Evolutionary conservation across 2,113 vertebrate species (phyloP).

Genomic region (Zosterops borbonicus): DNA sequence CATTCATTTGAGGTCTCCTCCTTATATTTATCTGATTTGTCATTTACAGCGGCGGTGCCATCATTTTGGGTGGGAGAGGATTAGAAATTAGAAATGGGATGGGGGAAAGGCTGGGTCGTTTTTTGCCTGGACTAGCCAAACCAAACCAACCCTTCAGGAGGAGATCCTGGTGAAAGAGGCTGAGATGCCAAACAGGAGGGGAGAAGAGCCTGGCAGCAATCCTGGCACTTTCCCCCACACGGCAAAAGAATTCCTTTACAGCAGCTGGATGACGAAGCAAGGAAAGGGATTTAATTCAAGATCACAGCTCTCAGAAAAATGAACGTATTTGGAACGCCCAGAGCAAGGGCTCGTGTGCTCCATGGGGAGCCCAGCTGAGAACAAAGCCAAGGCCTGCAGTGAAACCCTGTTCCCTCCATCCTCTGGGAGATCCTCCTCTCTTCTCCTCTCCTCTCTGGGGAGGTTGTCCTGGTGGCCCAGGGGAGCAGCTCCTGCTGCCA

Average conservation of each 20-base stretch:
- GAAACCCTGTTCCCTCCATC: not conserved
- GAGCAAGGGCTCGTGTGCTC: not conserved
- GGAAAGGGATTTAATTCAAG: not conserved
- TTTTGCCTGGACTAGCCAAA: not conserved
- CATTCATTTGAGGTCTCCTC: not conserved
- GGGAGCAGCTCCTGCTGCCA: not conserved
- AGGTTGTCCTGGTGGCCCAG: not conserved
- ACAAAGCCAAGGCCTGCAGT: not conserved
- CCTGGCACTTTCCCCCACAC: not conserved
- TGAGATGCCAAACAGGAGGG: not conserved
- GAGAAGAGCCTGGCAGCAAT: not conserved
- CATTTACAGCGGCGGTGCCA: not conserved
- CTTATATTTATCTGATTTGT: not conserved
- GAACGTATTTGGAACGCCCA: accelerated
- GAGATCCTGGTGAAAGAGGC: not conserved
- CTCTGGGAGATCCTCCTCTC: not conserved
- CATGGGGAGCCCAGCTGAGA: not conserved
- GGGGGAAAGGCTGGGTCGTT: not conserved
- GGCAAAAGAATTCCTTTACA: not conserved
- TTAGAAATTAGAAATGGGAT: not conserved
- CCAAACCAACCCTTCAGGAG: not conserved
- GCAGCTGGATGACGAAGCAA: not conserved
- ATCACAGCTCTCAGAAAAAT: not conserved
- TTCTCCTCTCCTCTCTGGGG: not conserved
- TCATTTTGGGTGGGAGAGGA: not conserved